Conservation (phyloP, 2,797 vertebrate genomes). For the Oreochromis grahami region DNA sequence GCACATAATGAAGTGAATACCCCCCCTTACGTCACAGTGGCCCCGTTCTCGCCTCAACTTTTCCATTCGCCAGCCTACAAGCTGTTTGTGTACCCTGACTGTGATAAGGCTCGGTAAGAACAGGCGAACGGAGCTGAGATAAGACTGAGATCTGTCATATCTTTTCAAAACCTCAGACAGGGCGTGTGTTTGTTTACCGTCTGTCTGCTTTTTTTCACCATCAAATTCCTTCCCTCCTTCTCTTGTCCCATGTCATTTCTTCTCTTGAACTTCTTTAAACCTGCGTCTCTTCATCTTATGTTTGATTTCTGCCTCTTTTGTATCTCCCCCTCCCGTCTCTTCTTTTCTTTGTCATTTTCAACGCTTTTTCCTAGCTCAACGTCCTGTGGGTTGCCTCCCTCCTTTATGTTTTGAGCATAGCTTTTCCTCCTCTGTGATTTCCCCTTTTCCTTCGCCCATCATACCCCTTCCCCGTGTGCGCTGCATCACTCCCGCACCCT, state of each 20-base stretch:
- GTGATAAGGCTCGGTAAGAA: conserved; percentile 35
- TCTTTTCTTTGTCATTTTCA: conserved; percentile 1
- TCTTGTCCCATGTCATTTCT: not conserved
- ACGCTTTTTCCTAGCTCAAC: not conserved
- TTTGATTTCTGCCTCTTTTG: not conserved
- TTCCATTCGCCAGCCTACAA: conserved; percentile 14
- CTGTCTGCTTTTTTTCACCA: conserved; percentile 46
- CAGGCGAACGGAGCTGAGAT: conserved; percentile 33
- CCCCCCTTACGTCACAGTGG: not conserved
- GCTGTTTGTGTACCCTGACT: not conserved
- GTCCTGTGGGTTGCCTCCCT: not conserved
- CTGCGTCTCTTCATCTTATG: not conserved
- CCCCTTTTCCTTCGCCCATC: not conserved
- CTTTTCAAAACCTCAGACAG: conserved; percentile 49
- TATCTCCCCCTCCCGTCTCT: not conserved
- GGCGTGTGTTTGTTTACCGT: conserved; percentile 57
- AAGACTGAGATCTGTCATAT: conserved; percentile 47
- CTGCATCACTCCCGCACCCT: not conserved
- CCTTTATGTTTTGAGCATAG: not conserved
- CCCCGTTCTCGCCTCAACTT: not conserved
- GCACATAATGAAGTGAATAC: not conserved
- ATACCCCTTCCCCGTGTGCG: not conserved
- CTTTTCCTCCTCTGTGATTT: not conserved
- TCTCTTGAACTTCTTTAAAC: conserved; percentile 12
- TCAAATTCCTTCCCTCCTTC: conserved; percentile 13